These are phyloP conservation scores for Scaptomyza parva DNA, from an alignment of 2,888 invertebrate species.

Conservation along the genomic window DNA sequence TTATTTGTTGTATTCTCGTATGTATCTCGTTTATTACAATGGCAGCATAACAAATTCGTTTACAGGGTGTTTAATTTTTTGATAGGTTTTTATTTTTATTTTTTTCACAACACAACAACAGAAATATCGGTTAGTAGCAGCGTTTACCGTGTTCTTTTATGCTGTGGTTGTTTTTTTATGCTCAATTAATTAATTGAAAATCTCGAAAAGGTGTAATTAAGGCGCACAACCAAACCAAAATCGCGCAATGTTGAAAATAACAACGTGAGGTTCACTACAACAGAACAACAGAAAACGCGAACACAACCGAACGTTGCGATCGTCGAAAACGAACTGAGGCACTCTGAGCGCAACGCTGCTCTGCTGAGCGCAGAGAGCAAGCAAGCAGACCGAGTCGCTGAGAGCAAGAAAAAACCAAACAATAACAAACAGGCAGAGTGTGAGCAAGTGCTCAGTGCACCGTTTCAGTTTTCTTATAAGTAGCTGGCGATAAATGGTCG, in stretches of 20 bases:
- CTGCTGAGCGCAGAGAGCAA: constrained; percentile 14
- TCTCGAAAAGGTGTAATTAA: constrained; percentile 69
- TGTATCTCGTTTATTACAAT: constrained; percentile 32
- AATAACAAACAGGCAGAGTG: constrained; percentile 4
- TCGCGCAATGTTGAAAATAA: constrained; percentile 47
- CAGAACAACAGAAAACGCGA: constrained; percentile 32
- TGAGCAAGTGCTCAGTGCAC: constrained; percentile 33
- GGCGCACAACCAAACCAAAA: constrained; percentile 38
- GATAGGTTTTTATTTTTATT: neutral
- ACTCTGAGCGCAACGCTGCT: constrained; percentile 12
- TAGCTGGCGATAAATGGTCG: constrained; percentile 63
- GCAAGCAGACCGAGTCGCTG: constrained; percentile 9
- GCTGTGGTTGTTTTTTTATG: constrained; percentile 9
- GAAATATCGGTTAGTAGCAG: constrained; percentile 13
- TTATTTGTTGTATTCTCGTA: constrained; percentile 41
- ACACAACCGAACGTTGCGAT: constrained; percentile 76
- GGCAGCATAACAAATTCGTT: constrained; percentile 36
- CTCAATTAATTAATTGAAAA: constrained; percentile 73
- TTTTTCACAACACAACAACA: neutral
- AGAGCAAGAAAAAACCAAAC: constrained; percentile 12
- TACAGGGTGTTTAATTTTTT: constrained; percentile 14
- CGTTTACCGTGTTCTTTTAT: constrained; percentile 39
- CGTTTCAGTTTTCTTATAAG: constrained; percentile 3
- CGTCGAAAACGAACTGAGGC: constrained; percentile 77
- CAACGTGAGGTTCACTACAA: constrained; percentile 10